These are phyloP conservation scores for Orycteropus afer DNA, from an alignment of 2,113 vertebrate species.

Conservation along the genomic window DNA sequence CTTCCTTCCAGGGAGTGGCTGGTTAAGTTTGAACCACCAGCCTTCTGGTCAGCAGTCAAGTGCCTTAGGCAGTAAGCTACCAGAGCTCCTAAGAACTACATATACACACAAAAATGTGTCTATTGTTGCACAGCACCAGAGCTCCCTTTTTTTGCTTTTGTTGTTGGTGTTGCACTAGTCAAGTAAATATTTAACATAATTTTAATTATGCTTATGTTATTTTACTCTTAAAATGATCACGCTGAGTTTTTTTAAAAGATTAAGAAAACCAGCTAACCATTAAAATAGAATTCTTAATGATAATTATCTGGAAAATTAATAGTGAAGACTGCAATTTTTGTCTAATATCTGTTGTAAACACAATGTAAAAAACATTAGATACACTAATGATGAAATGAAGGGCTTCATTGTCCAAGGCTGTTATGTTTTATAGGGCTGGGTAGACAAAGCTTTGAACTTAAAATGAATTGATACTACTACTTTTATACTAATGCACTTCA, in stretches of 20 bases:
- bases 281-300: slow-evolving; percentile 26
- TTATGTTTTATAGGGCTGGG: not conserved
- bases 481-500: slow-evolving; percentile 36
- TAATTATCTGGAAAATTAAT: slow-evolving; percentile 6
- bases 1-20: too few relatives aligned
- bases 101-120: slow-evolving; percentile 25
- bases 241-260: slow-evolving; percentile 5
- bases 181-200: slow-evolving; percentile 35
- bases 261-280: slow-evolving; percentile 3
- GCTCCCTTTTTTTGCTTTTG: too few relatives aligned
- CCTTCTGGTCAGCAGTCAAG: too few relatives aligned
- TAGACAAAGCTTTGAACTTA: slow-evolving; percentile 10
- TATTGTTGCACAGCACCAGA: too few relatives aligned
- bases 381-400: slow-evolving; percentile 38
- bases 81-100: too few relatives aligned
- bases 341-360: not conserved
- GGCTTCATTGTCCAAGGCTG: not conserved
- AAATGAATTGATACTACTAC: slow-evolving; percentile 3
- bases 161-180: not conserved
- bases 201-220: slow-evolving; percentile 34
- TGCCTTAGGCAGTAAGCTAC: too few relatives aligned
- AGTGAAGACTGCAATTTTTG: not conserved
- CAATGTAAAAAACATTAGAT: slow-evolving; percentile 2
- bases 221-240: not conserved
- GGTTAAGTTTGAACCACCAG: too few relatives aligned